Evolutionary conservation across 2,113 vertebrate species (phyloP).

Genomic region (Tinamus guttatus): DNA sequence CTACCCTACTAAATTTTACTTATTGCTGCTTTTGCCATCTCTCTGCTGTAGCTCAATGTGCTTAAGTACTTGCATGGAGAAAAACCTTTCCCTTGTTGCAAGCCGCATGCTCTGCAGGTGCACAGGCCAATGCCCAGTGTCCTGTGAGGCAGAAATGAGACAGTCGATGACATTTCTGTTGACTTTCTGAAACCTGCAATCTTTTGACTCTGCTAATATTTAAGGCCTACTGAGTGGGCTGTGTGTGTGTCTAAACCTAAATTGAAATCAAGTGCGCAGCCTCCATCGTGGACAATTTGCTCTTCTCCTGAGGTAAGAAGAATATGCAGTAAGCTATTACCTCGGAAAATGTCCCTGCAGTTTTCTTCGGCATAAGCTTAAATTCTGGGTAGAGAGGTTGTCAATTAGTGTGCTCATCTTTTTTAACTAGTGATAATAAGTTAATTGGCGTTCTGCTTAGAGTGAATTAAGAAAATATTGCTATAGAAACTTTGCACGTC

Average conservation of each 20-base stretch:
- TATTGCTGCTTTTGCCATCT: not conserved
- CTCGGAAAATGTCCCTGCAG: constrained; percentile 37
- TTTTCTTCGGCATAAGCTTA: constrained; percentile 72
- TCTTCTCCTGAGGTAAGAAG: constrained; percentile 36
- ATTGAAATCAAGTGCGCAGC: constrained; percentile 15
- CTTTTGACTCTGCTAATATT: not conserved
- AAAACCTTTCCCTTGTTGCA: not conserved
- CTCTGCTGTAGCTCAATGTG: not conserved
- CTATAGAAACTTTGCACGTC: constrained; percentile 62
- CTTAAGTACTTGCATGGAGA: not conserved
- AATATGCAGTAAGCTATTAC: constrained; percentile 55
- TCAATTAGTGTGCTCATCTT: constrained; percentile 79
- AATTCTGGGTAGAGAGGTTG: constrained; percentile 72
- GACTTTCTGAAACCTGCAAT: constrained; percentile 24
- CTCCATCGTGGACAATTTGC: constrained; percentile 42
- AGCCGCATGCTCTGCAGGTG: constrained; percentile 5
- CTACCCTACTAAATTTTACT: not conserved
- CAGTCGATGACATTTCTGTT: constrained; percentile 27
- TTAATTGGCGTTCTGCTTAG: constrained; percentile 82
- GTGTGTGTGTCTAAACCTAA: constrained; percentile 26
- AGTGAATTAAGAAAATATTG: constrained; percentile 78
- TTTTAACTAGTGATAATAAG: constrained; percentile 80
- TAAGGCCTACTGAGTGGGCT: not conserved
- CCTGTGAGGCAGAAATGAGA: constrained; percentile 20
- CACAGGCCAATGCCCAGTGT: not conserved